These are phyloP conservation scores for Chrysolina oricalcia DNA, from an alignment of 2,888 invertebrate species.

Conservation along the genomic window DNA sequence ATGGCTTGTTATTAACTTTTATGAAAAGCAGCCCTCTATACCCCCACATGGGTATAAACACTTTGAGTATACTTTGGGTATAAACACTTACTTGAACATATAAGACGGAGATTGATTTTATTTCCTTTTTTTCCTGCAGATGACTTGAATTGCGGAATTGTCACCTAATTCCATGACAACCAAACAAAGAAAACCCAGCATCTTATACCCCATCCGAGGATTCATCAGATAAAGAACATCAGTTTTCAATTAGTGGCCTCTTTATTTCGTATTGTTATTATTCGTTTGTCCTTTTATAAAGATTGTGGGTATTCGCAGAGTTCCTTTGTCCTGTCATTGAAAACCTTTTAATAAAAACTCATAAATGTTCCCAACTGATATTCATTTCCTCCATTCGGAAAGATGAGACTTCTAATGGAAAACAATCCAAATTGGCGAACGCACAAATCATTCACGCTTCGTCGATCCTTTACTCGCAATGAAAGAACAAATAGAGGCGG, in stretches of 20 bases:
- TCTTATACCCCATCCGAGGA: neutral
- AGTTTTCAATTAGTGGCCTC: neutral
- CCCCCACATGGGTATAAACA: no score
- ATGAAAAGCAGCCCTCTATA: no score
- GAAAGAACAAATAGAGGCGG: slow-evolving; percentile 30
- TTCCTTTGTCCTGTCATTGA: neutral
- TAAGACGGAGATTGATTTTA: no score
- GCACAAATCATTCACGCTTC: slow-evolving; percentile 21
- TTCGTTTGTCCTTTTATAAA: neutral
- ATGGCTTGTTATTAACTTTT: no score
- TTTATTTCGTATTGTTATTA: neutral
- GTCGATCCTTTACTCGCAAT: slow-evolving; percentile 16
- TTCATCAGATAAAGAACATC: neutral
- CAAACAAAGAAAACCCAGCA: neutral
- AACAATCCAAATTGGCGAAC: slow-evolving; percentile 23
- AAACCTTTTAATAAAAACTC: slow-evolving; percentile 2
- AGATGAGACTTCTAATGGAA: slow-evolving; percentile 23
- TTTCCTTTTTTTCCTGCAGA: no score
- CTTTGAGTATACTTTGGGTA: no score
- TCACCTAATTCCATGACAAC: neutral
- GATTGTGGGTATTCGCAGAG: neutral
- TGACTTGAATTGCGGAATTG: neutral
- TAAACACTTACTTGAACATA: no score
- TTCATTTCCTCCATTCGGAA: slow-evolving; percentile 10
- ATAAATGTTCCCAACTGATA: neutral